Conservation (phyloP, 2,113 vertebrate genomes). For the Taxidea taxus region DNA sequence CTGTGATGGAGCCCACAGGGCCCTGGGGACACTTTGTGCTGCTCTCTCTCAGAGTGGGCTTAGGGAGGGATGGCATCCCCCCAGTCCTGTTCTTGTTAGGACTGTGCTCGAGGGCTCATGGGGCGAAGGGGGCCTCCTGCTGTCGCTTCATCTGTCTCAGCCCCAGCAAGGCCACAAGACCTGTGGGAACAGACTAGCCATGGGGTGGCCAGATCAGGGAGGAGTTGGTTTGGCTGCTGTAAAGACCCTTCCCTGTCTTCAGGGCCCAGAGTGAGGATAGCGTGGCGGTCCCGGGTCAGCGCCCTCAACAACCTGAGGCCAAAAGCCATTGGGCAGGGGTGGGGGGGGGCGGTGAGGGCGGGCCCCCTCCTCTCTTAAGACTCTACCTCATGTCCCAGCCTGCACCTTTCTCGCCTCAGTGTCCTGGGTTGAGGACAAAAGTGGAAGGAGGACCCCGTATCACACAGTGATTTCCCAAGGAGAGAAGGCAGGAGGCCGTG, state of each 20-base stretch:
- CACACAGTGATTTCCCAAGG: not conserved
- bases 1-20: not conserved
- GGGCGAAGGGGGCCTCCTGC: not conserved
- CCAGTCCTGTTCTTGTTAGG: not conserved
- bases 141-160: not conserved
- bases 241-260: not conserved
- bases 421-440: not conserved
- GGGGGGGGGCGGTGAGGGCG: not conserved
- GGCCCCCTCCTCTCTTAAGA: not conserved
- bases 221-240: not conserved
- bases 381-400: not conserved
- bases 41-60: not conserved
- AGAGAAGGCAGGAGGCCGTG: not conserved
- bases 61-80: fast-evolving
- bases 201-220: not conserved
- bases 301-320: not conserved
- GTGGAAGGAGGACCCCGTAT: not conserved
- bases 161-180: not conserved
- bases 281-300: not conserved
- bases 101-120: not conserved
- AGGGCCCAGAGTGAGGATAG: not conserved
- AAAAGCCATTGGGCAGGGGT: too few relatives aligned
- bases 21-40: not conserved
- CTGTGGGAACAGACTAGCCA: not conserved
- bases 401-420: not conserved